Evolutionary conservation across 2,113 vertebrate genomes (phyloP).

Genomic region (Aptenodytes forsteri): DNA sequence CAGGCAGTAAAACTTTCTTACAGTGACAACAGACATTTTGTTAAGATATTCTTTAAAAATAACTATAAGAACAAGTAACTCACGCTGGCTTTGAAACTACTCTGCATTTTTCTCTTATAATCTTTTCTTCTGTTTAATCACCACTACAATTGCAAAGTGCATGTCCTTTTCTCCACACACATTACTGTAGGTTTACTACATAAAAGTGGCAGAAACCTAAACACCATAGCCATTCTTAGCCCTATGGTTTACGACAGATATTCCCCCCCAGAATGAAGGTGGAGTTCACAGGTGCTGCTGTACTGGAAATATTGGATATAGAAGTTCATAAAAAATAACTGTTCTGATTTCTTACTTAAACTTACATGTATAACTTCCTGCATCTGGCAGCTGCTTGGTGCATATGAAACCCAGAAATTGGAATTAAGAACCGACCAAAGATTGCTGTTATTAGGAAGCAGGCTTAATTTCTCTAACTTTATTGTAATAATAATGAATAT

Average conservation of each 20-base stretch:
- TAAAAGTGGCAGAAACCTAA: neutral
- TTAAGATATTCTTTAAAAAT: neutral
- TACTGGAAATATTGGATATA: neutral
- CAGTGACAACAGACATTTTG: neutral
- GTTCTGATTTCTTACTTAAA: neutral
- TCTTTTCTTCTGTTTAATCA: neutral
- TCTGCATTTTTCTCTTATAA: neutral
- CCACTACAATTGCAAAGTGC: neutral
- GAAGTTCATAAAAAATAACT: neutral
- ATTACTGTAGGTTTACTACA: neutral
- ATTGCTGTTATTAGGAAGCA: neutral
- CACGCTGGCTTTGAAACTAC: neutral
- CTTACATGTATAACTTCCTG: neutral
- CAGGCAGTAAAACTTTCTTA: constrained; percentile 5
- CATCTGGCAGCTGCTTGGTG: neutral
- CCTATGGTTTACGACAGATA: neutral
- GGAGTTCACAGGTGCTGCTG: neutral
- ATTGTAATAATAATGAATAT: neutral
- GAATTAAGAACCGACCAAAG: neutral
- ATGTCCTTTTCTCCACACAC: neutral
- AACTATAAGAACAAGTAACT: neutral
- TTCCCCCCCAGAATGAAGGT: neutral
- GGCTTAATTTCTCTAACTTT: neutral
- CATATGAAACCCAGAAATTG: neutral
- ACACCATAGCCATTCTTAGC: neutral